These are phyloP conservation scores for Camarhynchus parvulus DNA, from an alignment of 2,113 vertebrate genomes.

Conservation along the genomic window DNA sequence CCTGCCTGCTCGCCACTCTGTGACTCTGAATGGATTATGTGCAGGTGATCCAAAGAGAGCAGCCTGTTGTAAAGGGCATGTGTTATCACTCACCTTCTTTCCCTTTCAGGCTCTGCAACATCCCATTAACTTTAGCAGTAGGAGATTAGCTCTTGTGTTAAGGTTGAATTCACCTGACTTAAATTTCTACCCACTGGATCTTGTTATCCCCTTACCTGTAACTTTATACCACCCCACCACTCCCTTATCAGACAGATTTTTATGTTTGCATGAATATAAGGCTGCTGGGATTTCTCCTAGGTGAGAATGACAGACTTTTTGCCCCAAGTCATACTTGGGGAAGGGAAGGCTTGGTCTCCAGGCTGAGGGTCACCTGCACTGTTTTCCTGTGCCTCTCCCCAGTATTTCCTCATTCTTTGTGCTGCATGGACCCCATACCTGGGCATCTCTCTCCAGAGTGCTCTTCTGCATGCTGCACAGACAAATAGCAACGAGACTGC, in stretches of 20 bases:
- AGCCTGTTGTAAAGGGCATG: neutral
- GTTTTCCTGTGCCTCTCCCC: neutral
- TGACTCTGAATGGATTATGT: neutral
- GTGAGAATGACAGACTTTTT: neutral
- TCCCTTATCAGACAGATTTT: neutral
- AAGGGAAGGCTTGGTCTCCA: neutral
- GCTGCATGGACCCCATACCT: neutral
- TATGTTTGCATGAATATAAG: neutral
- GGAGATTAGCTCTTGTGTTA: neutral
- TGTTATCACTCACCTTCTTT: neutral
- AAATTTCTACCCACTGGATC: neutral
- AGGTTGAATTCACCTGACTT: neutral
- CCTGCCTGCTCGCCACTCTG: rapidly evolving
- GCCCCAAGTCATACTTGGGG: neutral
- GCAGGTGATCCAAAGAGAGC: neutral
- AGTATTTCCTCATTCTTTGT: neutral
- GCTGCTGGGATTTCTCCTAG: neutral
- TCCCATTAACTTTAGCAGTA: neutral
- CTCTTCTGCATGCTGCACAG: rapidly evolving
- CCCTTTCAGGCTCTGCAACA: neutral
- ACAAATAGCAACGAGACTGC: rapidly evolving
- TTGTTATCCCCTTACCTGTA: neutral
- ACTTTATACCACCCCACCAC: neutral
- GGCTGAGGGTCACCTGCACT: neutral
- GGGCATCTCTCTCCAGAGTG: neutral